phyloP scores from a whole-genome alignment of 2,113 vertebrate species.

The Crotalus horridus region DNA sequence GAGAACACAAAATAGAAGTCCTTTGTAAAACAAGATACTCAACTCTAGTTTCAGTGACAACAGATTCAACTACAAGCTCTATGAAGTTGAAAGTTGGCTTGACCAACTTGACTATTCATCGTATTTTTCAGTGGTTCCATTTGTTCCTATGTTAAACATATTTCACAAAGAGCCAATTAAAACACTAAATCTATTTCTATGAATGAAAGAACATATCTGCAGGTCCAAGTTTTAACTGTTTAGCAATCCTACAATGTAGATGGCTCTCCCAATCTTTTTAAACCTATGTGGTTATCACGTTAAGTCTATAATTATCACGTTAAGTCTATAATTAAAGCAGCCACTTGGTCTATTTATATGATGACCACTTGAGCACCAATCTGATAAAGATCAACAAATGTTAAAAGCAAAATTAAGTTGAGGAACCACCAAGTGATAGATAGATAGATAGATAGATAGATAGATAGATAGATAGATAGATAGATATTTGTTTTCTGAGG shows the following conservation, averaged over 20 bases:
- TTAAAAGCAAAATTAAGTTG: background rate
- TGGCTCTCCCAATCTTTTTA: background rate
- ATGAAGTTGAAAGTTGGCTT: background rate
- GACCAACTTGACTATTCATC: background rate
- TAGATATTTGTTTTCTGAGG: no score
- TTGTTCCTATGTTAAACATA: background rate
- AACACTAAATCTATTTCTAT: background rate
- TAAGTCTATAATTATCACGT: constrained; percentile 36
- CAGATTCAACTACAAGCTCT: background rate
- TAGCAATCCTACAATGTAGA: background rate
- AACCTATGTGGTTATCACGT: background rate
- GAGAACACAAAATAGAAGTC: background rate
- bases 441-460: no score
- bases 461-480: no score
- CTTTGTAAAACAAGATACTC: background rate
- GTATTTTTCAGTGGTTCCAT: background rate
- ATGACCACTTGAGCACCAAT: constrained; percentile 2
- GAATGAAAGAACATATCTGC: background rate
- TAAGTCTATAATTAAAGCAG: constrained; percentile 33
- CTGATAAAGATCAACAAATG: constrained; percentile 6
- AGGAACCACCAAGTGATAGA: background rate
- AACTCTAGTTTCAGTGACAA: background rate
- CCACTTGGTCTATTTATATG: background rate
- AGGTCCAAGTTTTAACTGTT: background rate
- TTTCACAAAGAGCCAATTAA: background rate